Percentiles rank a stretch among this genome's conserved stretches.
These are phyloP conservation scores for Progne subis DNA, from an alignment of 2,113 vertebrate species.

Conservation along the genomic window DNA sequence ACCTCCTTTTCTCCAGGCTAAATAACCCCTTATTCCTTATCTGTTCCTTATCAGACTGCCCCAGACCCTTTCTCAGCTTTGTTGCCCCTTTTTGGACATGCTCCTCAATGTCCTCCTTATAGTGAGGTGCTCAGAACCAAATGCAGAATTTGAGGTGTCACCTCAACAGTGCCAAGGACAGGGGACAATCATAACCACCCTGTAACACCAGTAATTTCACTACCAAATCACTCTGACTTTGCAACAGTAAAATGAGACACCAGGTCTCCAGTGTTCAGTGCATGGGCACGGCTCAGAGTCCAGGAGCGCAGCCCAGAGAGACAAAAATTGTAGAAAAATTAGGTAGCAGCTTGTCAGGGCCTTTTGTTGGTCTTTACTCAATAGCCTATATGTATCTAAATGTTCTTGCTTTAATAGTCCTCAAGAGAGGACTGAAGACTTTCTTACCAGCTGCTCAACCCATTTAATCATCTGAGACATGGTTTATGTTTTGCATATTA, in stretches of 20 bases:
- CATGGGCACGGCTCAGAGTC: not conserved
- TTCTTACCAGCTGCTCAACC: not conserved
- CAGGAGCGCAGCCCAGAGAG: not conserved
- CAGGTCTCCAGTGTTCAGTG: not conserved
- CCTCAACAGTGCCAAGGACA: not conserved
- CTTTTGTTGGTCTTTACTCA: not conserved
- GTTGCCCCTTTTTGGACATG: rapidly evolving
- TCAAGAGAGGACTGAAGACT: not conserved
- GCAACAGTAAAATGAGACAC: not conserved
- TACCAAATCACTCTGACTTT: not conserved
- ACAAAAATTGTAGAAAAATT: not conserved
- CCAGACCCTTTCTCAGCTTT: not conserved
- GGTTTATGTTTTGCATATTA: not conserved
- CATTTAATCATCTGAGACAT: not conserved
- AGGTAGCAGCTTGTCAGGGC: not conserved
- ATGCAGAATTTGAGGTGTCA: rapidly evolving
- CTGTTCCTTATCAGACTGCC: not conserved
- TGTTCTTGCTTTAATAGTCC: not conserved
- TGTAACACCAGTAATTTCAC: not conserved
- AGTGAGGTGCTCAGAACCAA: not conserved
- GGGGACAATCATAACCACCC: not conserved
- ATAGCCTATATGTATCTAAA: not conserved
- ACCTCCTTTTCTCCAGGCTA: not conserved
- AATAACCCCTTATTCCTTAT: not conserved
- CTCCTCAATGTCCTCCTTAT: not conserved